Percentiles rank a stretch among this genome's conserved stretches.
Evolutionary conservation across 2,888 invertebrate genomes (phyloP).

Genomic region (Drosophila quinaria): DNA sequence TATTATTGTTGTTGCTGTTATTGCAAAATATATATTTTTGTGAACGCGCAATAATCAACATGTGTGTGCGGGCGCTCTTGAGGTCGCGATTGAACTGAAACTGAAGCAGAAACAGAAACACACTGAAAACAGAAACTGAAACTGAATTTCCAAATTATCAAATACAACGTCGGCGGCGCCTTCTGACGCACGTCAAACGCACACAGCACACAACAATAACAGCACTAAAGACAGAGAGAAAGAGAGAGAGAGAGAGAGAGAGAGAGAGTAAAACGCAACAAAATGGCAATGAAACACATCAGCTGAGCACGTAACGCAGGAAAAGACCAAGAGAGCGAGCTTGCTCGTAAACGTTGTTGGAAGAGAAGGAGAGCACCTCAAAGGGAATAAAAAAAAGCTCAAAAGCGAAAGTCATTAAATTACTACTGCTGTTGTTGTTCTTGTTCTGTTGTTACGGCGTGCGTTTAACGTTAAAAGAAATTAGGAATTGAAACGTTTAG

Average conservation of each 20-base stretch:
- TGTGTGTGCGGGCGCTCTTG: slow-evolving; percentile 80
- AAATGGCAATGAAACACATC: slow-evolving; percentile 14
- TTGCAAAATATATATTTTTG: slow-evolving; percentile 16
- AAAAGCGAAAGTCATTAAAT: slow-evolving; percentile 62
- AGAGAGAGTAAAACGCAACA: slow-evolving; percentile 1
- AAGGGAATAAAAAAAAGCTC: slow-evolving; percentile 24
- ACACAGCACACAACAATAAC: slow-evolving; percentile 11
- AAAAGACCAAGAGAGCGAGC: slow-evolving; percentile 1
- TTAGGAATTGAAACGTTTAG: slow-evolving; percentile 36
- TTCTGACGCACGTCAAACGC: slow-evolving; percentile 35
- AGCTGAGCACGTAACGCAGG: slow-evolving; percentile 3
- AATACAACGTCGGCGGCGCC: slow-evolving; percentile 31
- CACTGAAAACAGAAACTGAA: slow-evolving; percentile 58
- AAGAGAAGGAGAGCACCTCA: slow-evolving; percentile 5
- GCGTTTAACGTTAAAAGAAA: slow-evolving; percentile 21
- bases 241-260: slow-evolving; percentile 2
- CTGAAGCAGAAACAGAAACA: slow-evolving; percentile 64
- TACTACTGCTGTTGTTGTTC: slow-evolving; percentile 1
- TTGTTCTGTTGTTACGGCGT: slow-evolving; percentile 13
- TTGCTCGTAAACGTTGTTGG: neutral
- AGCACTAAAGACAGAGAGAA: slow-evolving; percentile 5
- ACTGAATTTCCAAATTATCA: slow-evolving; percentile 74
- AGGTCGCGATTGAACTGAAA: slow-evolving; percentile 81
- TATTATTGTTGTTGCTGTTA: slow-evolving; percentile 17
- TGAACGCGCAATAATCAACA: slow-evolving; percentile 50